Evolutionary conservation across 92 coral and sea anemone species (phyloP), one percentile per base, ranked within the genome.

Genomic region (Phymanthus crucifer): DNA sequence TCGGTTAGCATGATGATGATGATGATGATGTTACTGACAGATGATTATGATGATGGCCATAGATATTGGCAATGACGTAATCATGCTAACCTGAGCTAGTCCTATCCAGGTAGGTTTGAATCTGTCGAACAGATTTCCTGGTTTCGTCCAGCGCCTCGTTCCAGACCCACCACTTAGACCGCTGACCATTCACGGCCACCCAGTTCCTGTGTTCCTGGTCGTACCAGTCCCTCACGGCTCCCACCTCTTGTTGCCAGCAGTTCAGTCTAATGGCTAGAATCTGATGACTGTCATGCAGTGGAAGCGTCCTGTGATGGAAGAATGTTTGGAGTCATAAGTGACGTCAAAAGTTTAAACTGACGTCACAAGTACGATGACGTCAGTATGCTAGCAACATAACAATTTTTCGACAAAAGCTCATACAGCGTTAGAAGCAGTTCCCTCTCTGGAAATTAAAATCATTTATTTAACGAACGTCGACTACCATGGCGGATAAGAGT

Each of bases 141-240:
- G 96, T 92, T 68, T 96, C 92, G 11, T 91, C 85, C 68, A 93
- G 74, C 21, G 99, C 99, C 69, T 85, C 88, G 70, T 87, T 82
- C 99, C 99, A 96, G 71, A 96, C 94, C 94, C 94, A 88, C 99
- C 99, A 96, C 85, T 96, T 96, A 32, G 99, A 96, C 87, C 92
- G 89, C 91, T 89, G 90, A 54, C 96, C 96, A 84, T 93, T 91
- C 40, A 91, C 31, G 21, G 83, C 54, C 2, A 88, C 78, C 99
- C 93, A 91, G 91, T 93, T 96, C 36, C 94, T 85, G 72, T 96
- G 97, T 65, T 93, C 94, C 40, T 87, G 74, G 77, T 66, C 78
- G 87, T 90, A 90, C 94, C 94, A 87, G 70, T 75, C 89, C 76
- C 91, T 84, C 78, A 88, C 95, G 74, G 86, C 93, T 68, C 76